Percentiles rank a stretch among this genome's conserved stretches.
These are phyloP conservation scores for Molanna angustata DNA, from an alignment of 2,888 invertebrate genomes.

Conservation along the genomic window DNA sequence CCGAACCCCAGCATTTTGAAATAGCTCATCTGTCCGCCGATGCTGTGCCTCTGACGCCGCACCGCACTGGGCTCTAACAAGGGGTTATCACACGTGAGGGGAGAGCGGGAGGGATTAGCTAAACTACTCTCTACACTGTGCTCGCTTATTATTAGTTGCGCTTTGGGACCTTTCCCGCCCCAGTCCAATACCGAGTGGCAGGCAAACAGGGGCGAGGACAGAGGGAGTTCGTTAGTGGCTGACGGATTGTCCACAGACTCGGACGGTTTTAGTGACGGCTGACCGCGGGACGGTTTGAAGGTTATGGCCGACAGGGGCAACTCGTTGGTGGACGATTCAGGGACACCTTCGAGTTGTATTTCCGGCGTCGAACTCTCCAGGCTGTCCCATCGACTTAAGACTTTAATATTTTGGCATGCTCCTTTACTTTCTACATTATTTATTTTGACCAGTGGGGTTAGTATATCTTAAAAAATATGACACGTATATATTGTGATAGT, in stretches of 20 bases:
- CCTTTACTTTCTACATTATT: neutral
- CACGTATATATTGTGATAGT: too few species aligned
- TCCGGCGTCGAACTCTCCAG: slow-evolving; percentile 41
- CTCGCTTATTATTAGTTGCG: slow-evolving; percentile 5
- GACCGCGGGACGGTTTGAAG: slow-evolving; percentile 44
- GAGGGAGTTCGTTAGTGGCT: slow-evolving; percentile 45
- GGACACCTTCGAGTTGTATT: slow-evolving; percentile 46
- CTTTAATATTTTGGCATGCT: slow-evolving; percentile 32
- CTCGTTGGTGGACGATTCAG: slow-evolving; percentile 65
- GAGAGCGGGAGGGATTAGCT: slow-evolving; percentile 16
- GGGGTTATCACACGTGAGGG: slow-evolving; percentile 31
- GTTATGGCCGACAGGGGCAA: slow-evolving; percentile 62
- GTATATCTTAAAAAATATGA: neutral
- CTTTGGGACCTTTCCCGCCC: neutral
- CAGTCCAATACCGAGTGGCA: slow-evolving; percentile 11
- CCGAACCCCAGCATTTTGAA: slow-evolving; percentile 85
- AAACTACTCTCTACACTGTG: slow-evolving; percentile 26
- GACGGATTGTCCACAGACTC: slow-evolving; percentile 45
- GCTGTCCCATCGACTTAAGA: slow-evolving; percentile 39
- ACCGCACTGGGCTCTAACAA: slow-evolving; percentile 45
- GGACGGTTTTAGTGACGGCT: slow-evolving; percentile 43
- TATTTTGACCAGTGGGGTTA: neutral
- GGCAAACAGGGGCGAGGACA: slow-evolving; percentile 38
- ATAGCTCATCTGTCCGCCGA: slow-evolving; percentile 93
- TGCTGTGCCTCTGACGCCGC: slow-evolving; percentile 92